phyloP scores from a whole-genome alignment of 2,113 vertebrate genomes.

The Indicator maculatus region DNA sequence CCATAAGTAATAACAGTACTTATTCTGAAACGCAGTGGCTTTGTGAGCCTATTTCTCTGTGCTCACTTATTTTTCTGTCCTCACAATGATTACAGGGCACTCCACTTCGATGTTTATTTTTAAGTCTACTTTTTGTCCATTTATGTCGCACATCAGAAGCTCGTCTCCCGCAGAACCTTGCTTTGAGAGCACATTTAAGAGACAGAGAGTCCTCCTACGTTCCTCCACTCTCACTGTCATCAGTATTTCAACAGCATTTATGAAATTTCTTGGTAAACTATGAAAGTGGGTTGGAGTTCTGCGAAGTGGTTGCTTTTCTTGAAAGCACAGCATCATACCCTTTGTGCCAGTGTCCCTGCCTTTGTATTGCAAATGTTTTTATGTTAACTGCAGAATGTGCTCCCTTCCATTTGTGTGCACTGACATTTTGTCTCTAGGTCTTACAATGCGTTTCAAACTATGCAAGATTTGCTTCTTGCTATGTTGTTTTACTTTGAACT shows the following conservation, averaged over 20 bases:
- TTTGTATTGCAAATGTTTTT: conserved; percentile 26
- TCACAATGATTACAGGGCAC: conserved; percentile 41
- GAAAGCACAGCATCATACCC: not conserved
- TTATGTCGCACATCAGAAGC: conserved; percentile 45
- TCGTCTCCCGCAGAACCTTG: not conserved
- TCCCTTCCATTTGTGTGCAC: not conserved
- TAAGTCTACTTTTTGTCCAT: conserved; percentile 54
- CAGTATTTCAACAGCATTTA: not conserved
- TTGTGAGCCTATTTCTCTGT: conserved; percentile 11
- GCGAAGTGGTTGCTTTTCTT: conserved; percentile 25
- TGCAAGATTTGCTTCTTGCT: not conserved
- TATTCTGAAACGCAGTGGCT: not conserved
- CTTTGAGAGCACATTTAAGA: not conserved
- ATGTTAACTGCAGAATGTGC: not conserved
- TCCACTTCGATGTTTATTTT: conserved; percentile 63
- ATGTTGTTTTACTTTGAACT: not conserved
- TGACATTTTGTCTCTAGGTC: not conserved
- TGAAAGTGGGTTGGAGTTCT: not conserved
- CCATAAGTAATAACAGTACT: conserved; percentile 59
- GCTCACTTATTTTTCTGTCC: conserved; percentile 55
- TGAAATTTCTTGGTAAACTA: conserved; percentile 26
- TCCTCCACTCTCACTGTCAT: conserved; percentile 7
- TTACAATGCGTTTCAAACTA: not conserved
- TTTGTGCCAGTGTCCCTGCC: not conserved
- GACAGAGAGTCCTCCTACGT: not conserved